Base-by-base conservation (phyloP, 1,140 invertebrate genomes). In the Paramacrobiotus metropolitanus region DNA sequence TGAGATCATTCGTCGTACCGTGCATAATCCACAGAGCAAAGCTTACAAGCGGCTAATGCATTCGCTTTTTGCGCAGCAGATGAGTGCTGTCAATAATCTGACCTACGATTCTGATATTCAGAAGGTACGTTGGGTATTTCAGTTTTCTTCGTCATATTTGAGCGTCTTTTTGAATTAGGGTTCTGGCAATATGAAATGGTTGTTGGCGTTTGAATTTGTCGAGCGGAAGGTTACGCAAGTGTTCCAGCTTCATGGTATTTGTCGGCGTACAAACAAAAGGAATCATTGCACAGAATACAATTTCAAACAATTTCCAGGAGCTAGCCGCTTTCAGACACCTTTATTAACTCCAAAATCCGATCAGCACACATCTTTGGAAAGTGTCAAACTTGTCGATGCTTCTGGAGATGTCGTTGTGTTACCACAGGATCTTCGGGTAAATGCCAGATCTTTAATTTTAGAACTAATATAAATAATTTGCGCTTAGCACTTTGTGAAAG, bases 21-120 rank as follows among this genome's bases (percentile, higher is more conserved):
- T 91, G 9, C 78, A 78, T 1, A 85, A 88, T 72, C 82, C 81
- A 2, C 80, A 86, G 69, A 84, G 81, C 69, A 86, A 85, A 76
- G 77, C 79, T 1, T 89, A 89, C 69, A 84, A 83, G 68, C 78
- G 83, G 69, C 74, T 90, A 45, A 59, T 64, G 15, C 30, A 20
- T 28, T 30, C 67, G n/a, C 45, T 77, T 28, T 75, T 77, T 63
- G 63, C 66, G 24, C 71, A 78, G 71, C 68, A 80, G 67, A 72
- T 80, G 15, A 77, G 80, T 30, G 71, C 77, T 2, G 80, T 80
- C 0, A 77, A 82, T 65, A 83, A 89, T 69, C 78, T 83, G 60
- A 83, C 81, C 3, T 89, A 83, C 71, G 82, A 87, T 65, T 76
- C 80, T 68, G 80, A 81, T 77, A 60, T 73, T 74, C 70, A 70